Evolutionary conservation across 1,140 invertebrate species (phyloP), one percentile per base, ranked within the genome.

Genomic region (Formica selysi): DNA sequence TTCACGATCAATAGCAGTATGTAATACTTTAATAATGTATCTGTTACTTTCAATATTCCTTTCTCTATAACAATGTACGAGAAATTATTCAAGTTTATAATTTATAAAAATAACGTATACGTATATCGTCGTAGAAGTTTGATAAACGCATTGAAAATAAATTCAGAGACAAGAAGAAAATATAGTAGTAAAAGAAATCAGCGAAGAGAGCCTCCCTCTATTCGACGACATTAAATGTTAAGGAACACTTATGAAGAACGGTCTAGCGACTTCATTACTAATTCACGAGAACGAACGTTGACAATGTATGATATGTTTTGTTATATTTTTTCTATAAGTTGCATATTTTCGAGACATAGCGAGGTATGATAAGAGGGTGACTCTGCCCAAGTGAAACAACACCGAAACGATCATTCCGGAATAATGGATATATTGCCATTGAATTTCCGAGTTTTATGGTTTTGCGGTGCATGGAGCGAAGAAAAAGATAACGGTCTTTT

Each of bases 381-480:
- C 16, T 11, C 16, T 11, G 16, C 38, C 10, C 36, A 3, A 67
- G 38, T 10, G 5, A 48, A 48, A 44, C n/a, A 36, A 32, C 1
- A 61, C 1, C 22, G 48, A 67, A 32, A 32, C 36, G 19, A 5
- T 3, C 13, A 48, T 54, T 10, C 8, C 8, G 65, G 19, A 44
- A 61, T 32, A 62, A 86, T 86, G 85, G 85, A 86, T 22, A 36
- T 86, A 51, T 64, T 86, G 7, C 85, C 85, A 22, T 38, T 74
- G 2, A 83, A 86, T 65, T 86, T 86, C 48, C 79, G 79, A 44
- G 38, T 86, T 73, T n/a, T 86, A 0, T 62, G 22, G 59, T 86
- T 86, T 16, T 86, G 85, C 13, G 85, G 85, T 38, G 67, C 78
- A 10, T 86, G 85, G 85, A 81, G 32, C 1, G 85, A 86, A 16